Conservation (phyloP, 1,140 invertebrate genomes). For the Dendroctonus valens region DNA sequence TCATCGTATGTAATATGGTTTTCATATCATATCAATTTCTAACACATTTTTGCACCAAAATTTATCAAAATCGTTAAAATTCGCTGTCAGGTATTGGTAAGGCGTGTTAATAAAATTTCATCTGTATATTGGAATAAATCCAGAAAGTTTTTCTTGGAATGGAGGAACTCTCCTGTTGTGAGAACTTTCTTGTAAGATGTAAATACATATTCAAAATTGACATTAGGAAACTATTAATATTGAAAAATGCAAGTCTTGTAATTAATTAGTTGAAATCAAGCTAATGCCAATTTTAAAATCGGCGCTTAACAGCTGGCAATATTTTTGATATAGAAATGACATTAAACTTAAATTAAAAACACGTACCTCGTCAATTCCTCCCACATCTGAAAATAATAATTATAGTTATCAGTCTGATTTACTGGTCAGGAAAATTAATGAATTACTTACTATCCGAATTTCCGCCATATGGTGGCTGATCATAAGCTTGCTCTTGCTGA, state of each 20-base stretch:
- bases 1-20: background rate
- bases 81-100: constrained; percentile 12
- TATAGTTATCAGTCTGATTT: background rate
- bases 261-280: no score
- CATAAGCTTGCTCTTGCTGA: constrained; percentile 45
- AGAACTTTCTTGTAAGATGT: no score
- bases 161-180: no score
- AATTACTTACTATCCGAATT: constrained; percentile 15
- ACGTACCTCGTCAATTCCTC: constrained; percentile 28
- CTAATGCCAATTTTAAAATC: no score
- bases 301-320: no score
- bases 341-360: background rate
- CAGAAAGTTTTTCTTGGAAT: background rate
- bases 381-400: constrained; percentile 10
- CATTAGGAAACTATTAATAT: no score
- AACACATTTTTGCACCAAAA: constrained; percentile 22
- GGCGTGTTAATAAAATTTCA: constrained; percentile 10
- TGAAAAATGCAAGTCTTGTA: no score
- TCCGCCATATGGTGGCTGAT: constrained; percentile 23
- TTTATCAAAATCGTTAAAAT: constrained; percentile 12
- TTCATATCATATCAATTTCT: background rate
- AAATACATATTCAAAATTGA: no score
- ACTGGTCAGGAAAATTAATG: background rate
- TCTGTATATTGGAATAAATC: background rate
- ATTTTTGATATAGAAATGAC: no score